Evolutionary conservation across 2,888 invertebrate species (phyloP).

Genomic region (Apamea anceps): DNA sequence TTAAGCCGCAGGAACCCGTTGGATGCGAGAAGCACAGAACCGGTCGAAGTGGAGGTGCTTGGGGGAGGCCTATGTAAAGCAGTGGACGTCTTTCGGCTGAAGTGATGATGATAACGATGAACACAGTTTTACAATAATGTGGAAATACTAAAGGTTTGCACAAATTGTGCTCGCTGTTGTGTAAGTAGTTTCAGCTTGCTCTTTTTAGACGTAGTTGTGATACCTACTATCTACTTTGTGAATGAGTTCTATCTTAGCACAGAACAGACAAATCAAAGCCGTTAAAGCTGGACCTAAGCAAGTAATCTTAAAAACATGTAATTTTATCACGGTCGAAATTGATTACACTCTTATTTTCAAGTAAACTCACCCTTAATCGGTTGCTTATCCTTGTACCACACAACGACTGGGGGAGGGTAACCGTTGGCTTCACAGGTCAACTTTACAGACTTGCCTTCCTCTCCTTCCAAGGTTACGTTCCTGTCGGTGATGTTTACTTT

Average conservation of each 20-base stretch:
- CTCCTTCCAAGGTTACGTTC: slow-evolving; percentile 75
- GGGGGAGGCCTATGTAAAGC: too few species aligned
- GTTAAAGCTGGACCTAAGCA: neutral
- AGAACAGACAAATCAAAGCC: neutral
- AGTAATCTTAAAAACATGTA: neutral
- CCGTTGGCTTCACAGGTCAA: slow-evolving; percentile 83
- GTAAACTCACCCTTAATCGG: slow-evolving; percentile 59
- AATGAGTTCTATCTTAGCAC: neutral
- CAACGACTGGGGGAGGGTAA: slow-evolving; percentile 80
- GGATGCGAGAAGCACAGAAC: too few species aligned
- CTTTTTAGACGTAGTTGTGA: neutral
- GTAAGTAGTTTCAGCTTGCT: neutral
- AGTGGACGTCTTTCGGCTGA: too few species aligned
- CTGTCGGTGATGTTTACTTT: slow-evolving; percentile 78
- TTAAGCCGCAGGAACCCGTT: too few species aligned
- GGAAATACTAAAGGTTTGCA: neutral
- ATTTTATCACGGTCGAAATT: neutral
- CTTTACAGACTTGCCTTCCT: slow-evolving; percentile 79
- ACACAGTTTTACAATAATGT: neutral
- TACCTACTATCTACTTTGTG: neutral
- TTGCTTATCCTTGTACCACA: slow-evolving; percentile 82
- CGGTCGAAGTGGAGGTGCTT: too few species aligned
- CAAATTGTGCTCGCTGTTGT: neutral
- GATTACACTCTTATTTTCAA: neutral
- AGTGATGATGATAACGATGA: neutral